Percentiles rank a stretch among this genome's conserved stretches.
Conservation (phyloP, 1,140 invertebrate genomes). For the Latrodectus geometricus region DNA sequence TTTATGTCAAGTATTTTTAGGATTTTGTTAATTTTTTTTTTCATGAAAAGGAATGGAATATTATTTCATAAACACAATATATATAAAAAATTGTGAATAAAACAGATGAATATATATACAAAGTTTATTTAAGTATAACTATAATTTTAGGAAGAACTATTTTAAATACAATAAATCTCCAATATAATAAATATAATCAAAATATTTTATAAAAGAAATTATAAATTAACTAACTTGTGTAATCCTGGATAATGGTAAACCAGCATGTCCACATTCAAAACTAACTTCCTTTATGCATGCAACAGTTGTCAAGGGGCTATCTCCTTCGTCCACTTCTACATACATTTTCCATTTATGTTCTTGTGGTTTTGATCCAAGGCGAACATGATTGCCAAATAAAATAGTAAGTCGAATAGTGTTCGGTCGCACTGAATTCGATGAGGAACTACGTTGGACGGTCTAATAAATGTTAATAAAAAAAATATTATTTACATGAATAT, state of each 20-base stretch:
- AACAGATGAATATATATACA: no score
- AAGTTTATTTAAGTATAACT: no score
- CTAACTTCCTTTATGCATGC: constrained; percentile 67
- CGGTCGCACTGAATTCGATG: constrained; percentile 36
- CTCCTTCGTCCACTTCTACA: constrained; percentile 68
- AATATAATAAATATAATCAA: no score
- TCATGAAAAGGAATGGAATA: no score
- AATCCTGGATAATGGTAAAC: constrained; percentile 56
- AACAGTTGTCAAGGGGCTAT: constrained; percentile 64
- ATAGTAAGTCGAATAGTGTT: constrained; percentile 30
- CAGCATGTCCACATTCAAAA: constrained; percentile 65
- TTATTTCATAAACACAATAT: no score
- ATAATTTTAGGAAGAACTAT: no score
- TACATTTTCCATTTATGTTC: constrained; percentile 71
- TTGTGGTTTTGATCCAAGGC: constrained; percentile 58
- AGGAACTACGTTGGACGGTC: constrained; percentile 33
- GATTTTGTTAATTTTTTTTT: no score
- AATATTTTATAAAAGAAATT: not conserved
- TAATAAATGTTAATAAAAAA: not conserved
- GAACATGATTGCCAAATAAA: constrained; percentile 57
- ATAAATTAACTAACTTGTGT: constrained; percentile 52
- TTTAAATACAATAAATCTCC: no score
- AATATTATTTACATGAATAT: not conserved
- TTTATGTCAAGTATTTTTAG: no score
- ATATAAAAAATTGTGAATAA: no score